These are phyloP conservation scores for Xenops minutus DNA, from an alignment of 2,797 vertebrate species.

Conservation along the genomic window DNA sequence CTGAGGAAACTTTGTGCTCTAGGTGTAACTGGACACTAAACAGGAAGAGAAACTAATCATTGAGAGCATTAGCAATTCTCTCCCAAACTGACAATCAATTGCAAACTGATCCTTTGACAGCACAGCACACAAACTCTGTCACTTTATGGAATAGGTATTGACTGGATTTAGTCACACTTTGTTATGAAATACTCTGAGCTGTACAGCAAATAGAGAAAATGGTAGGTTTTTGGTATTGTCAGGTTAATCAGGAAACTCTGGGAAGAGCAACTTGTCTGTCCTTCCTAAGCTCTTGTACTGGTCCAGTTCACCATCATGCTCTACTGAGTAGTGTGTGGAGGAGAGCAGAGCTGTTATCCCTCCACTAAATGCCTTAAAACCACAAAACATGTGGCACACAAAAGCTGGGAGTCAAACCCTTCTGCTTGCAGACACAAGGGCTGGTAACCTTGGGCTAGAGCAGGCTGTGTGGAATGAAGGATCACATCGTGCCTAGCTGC, in stretches of 20 bases:
- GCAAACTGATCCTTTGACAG: slow-evolving; percentile 27
- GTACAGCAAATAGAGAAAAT: neutral
- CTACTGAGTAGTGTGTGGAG: neutral
- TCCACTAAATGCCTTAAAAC: neutral
- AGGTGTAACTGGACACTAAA: slow-evolving; percentile 45
- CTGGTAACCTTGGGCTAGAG: neutral
- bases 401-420: neutral
- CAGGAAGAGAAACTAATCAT: slow-evolving; percentile 29
- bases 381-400: neutral
- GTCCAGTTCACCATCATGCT: neutral
- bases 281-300: neutral
- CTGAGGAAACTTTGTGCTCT: slow-evolving; percentile 36
- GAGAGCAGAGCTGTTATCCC: neutral
- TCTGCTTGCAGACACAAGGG: neutral
- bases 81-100: neutral
- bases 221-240: neutral
- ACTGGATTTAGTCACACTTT: neutral
- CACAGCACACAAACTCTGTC: neutral
- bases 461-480: fast-evolving
- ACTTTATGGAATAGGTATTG: neutral
- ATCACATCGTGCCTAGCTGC: neutral
- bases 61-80: slow-evolving; percentile 21
- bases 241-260: neutral
- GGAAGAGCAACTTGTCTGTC: neutral
- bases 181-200: neutral